Conservation (phyloP, 1,140 invertebrate species). For the Phthorimaea operculella region DNA sequence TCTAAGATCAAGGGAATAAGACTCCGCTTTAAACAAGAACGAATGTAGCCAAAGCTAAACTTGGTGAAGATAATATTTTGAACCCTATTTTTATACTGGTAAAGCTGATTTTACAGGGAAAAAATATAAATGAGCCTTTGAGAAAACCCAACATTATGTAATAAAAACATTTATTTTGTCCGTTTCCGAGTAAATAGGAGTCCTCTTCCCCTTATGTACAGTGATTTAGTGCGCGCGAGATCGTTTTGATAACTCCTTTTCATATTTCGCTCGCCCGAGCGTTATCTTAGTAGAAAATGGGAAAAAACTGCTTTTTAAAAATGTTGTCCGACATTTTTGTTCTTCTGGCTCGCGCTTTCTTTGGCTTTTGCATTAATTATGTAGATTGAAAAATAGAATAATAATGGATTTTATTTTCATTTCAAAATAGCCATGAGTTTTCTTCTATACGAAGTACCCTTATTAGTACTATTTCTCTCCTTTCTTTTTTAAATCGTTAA, state of each 20-base stretch:
- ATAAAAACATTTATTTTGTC: constrained; percentile 67
- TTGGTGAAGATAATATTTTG: constrained; percentile 17
- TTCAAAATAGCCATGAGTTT: no score
- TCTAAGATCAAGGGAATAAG: constrained; percentile 18
- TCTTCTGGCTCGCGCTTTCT: constrained; percentile 14
- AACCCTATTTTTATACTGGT: constrained; percentile 20
- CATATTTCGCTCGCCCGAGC: constrained; percentile 56
- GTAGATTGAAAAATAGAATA: no score
- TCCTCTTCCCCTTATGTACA: constrained; percentile 63
- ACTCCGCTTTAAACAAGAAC: constrained; percentile 8
- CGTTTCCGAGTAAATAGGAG: constrained; percentile 64
- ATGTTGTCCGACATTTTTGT: constrained; percentile 11
- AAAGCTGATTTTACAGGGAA: constrained; percentile 22
- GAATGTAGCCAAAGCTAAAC: not conserved
- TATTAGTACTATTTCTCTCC: no score
- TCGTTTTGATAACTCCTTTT: constrained; percentile 63
- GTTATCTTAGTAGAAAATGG: constrained; percentile 62
- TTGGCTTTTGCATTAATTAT: constrained; percentile 13
- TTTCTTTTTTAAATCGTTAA: no score
- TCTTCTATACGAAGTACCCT: no score
- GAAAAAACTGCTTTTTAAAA: constrained; percentile 36
- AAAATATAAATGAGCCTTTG: constrained; percentile 43
- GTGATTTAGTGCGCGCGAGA: constrained; percentile 65
- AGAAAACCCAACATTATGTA: constrained; percentile 65
- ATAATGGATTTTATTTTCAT: no score